Evolutionary conservation across 1,140 invertebrate species (phyloP).

Genomic region (Eufriesea mexicana): DNA sequence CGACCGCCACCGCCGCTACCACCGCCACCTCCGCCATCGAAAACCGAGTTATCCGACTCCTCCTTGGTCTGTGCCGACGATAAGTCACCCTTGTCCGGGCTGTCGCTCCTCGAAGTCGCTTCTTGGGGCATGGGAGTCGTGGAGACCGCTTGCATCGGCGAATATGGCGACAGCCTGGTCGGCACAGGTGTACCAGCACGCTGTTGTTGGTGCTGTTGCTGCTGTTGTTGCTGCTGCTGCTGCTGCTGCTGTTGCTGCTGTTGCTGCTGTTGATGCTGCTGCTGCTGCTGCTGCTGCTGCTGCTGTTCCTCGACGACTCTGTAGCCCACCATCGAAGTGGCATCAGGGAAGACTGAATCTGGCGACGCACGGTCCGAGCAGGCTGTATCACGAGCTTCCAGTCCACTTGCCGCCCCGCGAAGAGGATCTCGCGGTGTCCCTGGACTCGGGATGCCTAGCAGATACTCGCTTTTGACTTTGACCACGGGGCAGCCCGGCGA

Average conservation of each 20-base stretch:
- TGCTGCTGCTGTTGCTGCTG: slow-evolving; percentile 71
- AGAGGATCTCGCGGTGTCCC: slow-evolving; percentile 72
- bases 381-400: slow-evolving; percentile 68
- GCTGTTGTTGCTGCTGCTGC: slow-evolving; percentile 65
- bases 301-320: slow-evolving; percentile 76
- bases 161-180: slow-evolving; percentile 79
- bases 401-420: slow-evolving; percentile 60
- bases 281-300: slow-evolving; percentile 64
- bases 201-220: slow-evolving; percentile 72
- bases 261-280: slow-evolving; percentile 73
- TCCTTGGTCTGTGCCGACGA: slow-evolving; percentile 80
- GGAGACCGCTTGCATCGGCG: slow-evolving; percentile 76
- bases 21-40: slow-evolving; percentile 77
- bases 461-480: slow-evolving; percentile 82
- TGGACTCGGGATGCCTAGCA: slow-evolving; percentile 79
- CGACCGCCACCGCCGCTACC: slow-evolving; percentile 70
- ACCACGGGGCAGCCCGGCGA: slow-evolving; percentile 84
- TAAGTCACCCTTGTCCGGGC: slow-evolving; percentile 75
- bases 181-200: slow-evolving; percentile 68
- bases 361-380: slow-evolving; percentile 79
- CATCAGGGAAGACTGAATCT: slow-evolving; percentile 80
- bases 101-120: slow-evolving; percentile 74
- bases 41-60: slow-evolving; percentile 82
- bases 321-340: slow-evolving; percentile 60
- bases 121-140: slow-evolving; percentile 78